Evolutionary conservation across 2,113 vertebrate species (phyloP).

Genomic region (Cryptomyrus ogoouensis): DNA sequence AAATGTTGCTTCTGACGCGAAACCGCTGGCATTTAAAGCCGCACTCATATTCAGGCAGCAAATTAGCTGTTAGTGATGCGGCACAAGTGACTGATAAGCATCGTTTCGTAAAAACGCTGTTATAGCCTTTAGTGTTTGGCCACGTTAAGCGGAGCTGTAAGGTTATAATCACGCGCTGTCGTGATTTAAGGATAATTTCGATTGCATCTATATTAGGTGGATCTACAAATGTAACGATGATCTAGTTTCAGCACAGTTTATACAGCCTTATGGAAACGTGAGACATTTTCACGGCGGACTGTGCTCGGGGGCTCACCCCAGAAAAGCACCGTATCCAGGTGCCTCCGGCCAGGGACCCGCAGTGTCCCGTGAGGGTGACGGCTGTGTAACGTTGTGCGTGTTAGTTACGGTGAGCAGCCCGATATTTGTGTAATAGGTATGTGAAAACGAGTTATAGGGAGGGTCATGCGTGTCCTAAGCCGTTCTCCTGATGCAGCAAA

Average conservation of each 20-base stretch:
- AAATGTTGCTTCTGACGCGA: not conserved
- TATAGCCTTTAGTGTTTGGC: not conserved
- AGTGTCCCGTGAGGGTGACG: not conserved
- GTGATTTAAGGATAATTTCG: not conserved
- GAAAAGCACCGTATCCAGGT: not conserved
- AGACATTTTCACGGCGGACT: not conserved
- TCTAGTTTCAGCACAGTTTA: not conserved
- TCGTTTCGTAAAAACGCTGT: not conserved
- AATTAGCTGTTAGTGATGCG: not conserved
- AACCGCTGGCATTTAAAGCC: not conserved
- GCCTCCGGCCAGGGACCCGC: not conserved
- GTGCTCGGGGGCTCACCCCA: not conserved
- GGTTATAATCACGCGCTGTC: not conserved
- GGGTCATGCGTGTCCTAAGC: not conserved
- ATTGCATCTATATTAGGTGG: not conserved
- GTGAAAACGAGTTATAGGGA: not conserved
- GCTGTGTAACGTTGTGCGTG: not conserved
- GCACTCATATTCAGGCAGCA: not conserved
- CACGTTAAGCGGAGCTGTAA: not conserved
- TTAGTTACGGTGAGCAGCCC: not conserved
- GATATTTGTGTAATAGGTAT: not conserved
- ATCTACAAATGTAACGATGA: not conserved
- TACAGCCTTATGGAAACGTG: not conserved
- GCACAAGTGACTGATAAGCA: not conserved
- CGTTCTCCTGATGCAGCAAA: not conserved